Evolutionary conservation across 2,797 vertebrate genomes (phyloP), one percentile per base, ranked within the genome.

Genomic region (Ceryle rudis): DNA sequence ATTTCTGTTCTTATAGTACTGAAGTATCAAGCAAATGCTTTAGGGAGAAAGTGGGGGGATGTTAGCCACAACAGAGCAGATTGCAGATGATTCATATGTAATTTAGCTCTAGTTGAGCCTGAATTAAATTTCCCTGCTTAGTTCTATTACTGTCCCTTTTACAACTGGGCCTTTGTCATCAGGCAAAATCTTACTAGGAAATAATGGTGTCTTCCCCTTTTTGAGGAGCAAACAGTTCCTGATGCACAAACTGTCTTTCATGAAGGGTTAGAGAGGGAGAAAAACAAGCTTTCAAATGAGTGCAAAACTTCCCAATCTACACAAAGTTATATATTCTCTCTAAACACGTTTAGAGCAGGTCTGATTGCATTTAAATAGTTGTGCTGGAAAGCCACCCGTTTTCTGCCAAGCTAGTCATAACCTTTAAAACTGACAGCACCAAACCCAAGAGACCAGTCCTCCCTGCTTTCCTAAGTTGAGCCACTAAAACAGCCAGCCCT

Each of bases 41-140:
- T 52, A 47, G 37, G 37, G 85, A 78, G 85, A 89, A 81, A 55
- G 77, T 49, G 26, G 80, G 65, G 92, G 58, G 18, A 69, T 79
- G 70, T 94, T 91, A 96, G 95, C 91, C 91, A 86, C 93, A 96
- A 75, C 87, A 81, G 61, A 94, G 85, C 73, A 73, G 75, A 47
- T 17, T 93, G 80, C 35, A 86, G 87, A 75, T 94, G 94, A 90
- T 90, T 96, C 81, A 81, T 55, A 13, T 64, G 11, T 67, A 42
- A 82, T 80, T 80, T 39, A 92, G 65, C 61, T 93, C 58, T 91
- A 55, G 41, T 94, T 94, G 92, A 91, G 42, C 82, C 81, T 90
- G 72, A 93, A 86, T 91, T 94, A 91, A 93, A 86, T 87, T 85
- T 91, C 29, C 20, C 10, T 91, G 35, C 46, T 86, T 86, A 67